phyloP scores from a whole-genome alignment of 2,797 vertebrate species.

The Gallinago nigripennis region DNA sequence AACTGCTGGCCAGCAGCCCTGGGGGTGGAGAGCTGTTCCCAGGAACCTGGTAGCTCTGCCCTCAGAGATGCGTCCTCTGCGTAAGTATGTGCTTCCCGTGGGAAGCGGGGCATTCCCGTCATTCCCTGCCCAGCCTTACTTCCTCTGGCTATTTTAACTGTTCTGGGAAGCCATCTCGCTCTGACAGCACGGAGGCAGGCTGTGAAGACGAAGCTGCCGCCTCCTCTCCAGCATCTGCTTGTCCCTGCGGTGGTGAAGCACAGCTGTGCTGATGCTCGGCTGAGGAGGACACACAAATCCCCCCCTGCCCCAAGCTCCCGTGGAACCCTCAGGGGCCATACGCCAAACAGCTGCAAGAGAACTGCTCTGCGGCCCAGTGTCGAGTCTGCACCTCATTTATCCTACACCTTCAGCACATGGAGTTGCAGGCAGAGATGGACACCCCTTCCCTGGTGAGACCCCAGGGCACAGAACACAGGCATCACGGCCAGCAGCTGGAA shows the following conservation, averaged over 20 bases:
- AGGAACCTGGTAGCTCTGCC: rapidly evolving
- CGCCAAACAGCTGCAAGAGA: not conserved
- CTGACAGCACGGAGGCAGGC: not conserved
- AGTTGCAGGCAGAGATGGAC: not conserved
- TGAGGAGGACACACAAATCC: not conserved
- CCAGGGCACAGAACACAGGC: rapidly evolving
- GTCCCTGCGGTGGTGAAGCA: not conserved
- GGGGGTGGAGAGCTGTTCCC: not conserved
- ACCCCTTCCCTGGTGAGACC: not conserved
- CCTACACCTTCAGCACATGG: not conserved
- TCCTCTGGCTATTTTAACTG: not conserved
- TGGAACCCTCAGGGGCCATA: not conserved
- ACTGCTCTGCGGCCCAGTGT: not conserved
- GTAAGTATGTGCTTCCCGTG: rapidly evolving
- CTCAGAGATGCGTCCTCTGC: not conserved
- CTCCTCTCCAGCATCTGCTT: not conserved
- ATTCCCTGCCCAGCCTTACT: not conserved
- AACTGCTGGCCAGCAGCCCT: not conserved
- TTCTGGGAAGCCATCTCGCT: not conserved
- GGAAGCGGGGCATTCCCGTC: not conserved
- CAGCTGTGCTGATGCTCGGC: rapidly evolving
- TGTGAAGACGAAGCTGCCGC: not conserved
- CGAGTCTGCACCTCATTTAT: not conserved
- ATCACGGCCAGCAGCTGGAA: rapidly evolving
- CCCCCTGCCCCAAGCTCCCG: no score